Conservation (phyloP, 2,888 invertebrate species). For the Drosophila yooni region DNA sequence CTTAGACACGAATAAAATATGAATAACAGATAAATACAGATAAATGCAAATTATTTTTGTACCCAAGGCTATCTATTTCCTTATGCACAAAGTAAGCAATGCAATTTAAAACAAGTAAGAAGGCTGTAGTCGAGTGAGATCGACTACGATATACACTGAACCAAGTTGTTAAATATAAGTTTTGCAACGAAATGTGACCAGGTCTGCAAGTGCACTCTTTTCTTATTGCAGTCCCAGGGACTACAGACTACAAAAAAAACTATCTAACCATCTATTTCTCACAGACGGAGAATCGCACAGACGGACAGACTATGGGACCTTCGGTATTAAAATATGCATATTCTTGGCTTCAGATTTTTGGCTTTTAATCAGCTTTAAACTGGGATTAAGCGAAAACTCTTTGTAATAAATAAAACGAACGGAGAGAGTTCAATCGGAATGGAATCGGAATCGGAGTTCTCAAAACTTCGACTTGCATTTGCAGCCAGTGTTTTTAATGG, state of each 20-base stretch:
- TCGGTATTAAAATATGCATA: background rate
- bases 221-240: too few species aligned
- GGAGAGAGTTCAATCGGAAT: background rate
- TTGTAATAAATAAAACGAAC: background rate
- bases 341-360: background rate
- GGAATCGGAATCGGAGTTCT: background rate
- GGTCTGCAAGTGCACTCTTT: too few species aligned
- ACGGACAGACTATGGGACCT: background rate
- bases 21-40: background rate
- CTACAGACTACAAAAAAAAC: too few species aligned
- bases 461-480: background rate
- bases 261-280: too few species aligned
- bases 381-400: background rate
- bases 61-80: background rate
- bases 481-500: conserved; percentile 18
- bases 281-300: too few species aligned
- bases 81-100: background rate
- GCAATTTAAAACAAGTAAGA: background rate
- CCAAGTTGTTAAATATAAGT: too few species aligned
- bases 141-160: too few species aligned
- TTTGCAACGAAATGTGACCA: too few species aligned
- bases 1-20: background rate
- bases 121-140: too few species aligned
- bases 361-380: background rate
- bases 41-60: too few species aligned